These are phyloP conservation scores for Rhingia campestris DNA, from an alignment of 2,888 invertebrate species.

Conservation along the genomic window DNA sequence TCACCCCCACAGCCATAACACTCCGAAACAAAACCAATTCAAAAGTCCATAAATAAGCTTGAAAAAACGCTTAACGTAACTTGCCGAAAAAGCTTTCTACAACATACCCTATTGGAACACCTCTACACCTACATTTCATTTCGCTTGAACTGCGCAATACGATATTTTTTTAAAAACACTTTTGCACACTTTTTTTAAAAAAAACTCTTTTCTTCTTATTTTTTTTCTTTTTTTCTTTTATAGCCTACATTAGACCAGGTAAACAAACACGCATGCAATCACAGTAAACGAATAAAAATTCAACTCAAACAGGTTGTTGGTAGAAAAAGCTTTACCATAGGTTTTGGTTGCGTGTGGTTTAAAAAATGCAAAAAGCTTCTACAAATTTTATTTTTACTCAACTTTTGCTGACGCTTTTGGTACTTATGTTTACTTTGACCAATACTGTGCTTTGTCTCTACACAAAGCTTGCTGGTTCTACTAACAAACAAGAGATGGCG, in stretches of 20 bases:
- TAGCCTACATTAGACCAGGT: slow-evolving; percentile 69
- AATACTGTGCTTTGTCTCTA: not conserved
- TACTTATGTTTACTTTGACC: not conserved
- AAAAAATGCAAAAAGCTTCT: slow-evolving; percentile 16
- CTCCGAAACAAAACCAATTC: too few species aligned
- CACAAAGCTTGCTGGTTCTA: slow-evolving; percentile 13
- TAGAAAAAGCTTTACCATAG: slow-evolving; percentile 12
- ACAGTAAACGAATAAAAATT: slow-evolving; percentile 6
- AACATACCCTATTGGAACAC: not conserved
- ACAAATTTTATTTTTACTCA: not conserved
- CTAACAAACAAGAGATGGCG: slow-evolving; percentile 37
- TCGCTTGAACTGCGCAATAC: not conserved
- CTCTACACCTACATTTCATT: not conserved
- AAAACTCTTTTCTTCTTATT: slow-evolving; percentile 2
- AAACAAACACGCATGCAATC: slow-evolving; percentile 16
- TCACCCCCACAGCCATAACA: too few species aligned
- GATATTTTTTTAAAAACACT: not conserved
- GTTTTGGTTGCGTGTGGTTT: slow-evolving; percentile 1
- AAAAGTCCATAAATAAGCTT: too few species aligned
- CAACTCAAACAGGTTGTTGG: slow-evolving; percentile 41
- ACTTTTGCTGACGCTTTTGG: slow-evolving; percentile 2
- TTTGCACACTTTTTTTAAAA: slow-evolving; percentile 10
- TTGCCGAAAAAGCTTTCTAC: too few species aligned
- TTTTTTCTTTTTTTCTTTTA: slow-evolving; percentile 40
- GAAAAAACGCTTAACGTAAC: too few species aligned